A percentile compares a stretch with the other conserved stretches of the same genome.
These are phyloP conservation scores for Autographa pulchrina DNA, from an alignment of 2,888 invertebrate species.

Conservation along the genomic window DNA sequence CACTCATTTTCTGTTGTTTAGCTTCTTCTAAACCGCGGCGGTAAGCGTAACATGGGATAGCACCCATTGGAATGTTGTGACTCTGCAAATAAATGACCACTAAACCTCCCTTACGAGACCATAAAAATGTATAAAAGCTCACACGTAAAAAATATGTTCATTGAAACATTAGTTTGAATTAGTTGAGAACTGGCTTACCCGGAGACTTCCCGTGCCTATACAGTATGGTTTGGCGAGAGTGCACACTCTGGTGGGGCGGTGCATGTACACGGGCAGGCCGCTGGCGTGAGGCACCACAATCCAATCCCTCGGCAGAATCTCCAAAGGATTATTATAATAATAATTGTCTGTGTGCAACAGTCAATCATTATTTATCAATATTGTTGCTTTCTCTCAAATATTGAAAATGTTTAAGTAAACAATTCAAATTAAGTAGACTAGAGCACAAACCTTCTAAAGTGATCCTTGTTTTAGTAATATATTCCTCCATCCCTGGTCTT, in stretches of 20 bases:
- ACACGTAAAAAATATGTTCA: no score
- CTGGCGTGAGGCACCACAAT: slow-evolving; percentile 98
- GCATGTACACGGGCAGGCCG: slow-evolving; percentile 98
- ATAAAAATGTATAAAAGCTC: no score
- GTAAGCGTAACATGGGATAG: slow-evolving; percentile 98
- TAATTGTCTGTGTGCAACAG: slow-evolving; percentile 91
- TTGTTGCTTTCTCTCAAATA: no score
- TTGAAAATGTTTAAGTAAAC: no score
- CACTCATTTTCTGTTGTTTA: slow-evolving; percentile 81
- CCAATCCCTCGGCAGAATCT: slow-evolving; percentile 99
- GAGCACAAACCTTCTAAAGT: slow-evolving; percentile 91
- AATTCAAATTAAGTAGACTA: no score
- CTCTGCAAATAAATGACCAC: slow-evolving; percentile 88
- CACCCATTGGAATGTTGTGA: slow-evolving; percentile 98
- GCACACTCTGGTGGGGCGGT: slow-evolving; percentile 96
- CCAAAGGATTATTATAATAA: slow-evolving; percentile 97
- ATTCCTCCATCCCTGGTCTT: slow-evolving; percentile 90
- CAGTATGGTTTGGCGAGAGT: slow-evolving; percentile 98
- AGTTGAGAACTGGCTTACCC: no score
- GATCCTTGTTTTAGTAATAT: slow-evolving; percentile 93
- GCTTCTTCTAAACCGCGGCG: slow-evolving; percentile 94
- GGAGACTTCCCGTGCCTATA: slow-evolving; percentile 96
- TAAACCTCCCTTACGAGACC: no score
- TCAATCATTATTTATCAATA: no score
- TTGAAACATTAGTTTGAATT: no score